These are phyloP conservation scores for Caenorhabditis latens DNA, from an alignment of 1,140 invertebrate species.

Conservation along the genomic window DNA sequence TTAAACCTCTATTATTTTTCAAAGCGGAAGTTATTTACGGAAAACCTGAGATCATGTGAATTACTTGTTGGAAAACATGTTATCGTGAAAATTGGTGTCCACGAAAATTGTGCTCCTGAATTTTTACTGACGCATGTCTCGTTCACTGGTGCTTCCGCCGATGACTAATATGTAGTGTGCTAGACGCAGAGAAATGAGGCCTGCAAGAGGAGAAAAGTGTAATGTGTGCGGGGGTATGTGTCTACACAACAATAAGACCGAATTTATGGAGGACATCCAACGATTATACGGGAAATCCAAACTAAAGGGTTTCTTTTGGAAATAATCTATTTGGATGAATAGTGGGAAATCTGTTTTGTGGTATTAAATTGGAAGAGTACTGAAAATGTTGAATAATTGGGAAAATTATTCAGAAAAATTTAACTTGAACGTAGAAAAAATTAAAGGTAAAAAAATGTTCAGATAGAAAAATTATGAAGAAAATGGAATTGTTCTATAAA, in stretches of 20 bases:
- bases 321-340: too few species aligned
- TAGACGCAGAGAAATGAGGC: neutral
- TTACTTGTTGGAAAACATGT: conserved; percentile 31
- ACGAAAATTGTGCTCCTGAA: neutral
- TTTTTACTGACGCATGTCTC: neutral
- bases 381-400: too few species aligned
- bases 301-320: neutral
- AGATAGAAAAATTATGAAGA: too few species aligned
- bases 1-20: neutral
- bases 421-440: too few species aligned
- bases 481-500: too few species aligned
- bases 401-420: too few species aligned
- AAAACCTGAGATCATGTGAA: conserved; percentile 51
- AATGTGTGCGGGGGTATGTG: conserved; percentile 24
- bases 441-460: too few species aligned
- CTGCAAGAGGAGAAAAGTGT: neutral
- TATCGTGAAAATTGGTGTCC: neutral
- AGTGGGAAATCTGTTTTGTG: neutral
- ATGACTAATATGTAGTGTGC: neutral
- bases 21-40: neutral
- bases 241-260: conserved; percentile 36
- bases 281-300: conserved; percentile 13
- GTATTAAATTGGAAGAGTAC: too few species aligned
- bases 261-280: conserved; percentile 17
- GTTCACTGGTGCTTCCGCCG: neutral